Evolutionary conservation across 2,888 invertebrate species (phyloP), one percentile per base, ranked within the genome.

Genomic region (Acronicta alni): DNA sequence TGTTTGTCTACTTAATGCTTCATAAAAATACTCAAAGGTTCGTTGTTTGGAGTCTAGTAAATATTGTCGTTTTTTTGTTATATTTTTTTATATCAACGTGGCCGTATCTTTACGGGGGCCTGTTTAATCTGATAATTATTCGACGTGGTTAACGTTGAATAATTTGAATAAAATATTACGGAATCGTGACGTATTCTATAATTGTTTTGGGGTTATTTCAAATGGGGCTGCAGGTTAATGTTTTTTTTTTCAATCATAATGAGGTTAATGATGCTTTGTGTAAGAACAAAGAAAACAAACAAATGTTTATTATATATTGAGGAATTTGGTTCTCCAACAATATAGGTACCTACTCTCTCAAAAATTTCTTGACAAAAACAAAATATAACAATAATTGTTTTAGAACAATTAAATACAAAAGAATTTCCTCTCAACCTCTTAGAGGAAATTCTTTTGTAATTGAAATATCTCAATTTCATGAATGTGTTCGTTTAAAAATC

Each of bases 121-220:
- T 53, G 57, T 49, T 56, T 47, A 60, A 65, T 72, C 61, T 54
- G 72, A 74, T 72, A 65, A 59, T 39, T 42, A 54, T 20, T 45
- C 72, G 43, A 68, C 57, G 72, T 72, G 60, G 54, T 65, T 60
- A 65, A 44, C 69, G 41, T 44, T 38, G 54, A 63, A 55, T 58
- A 58, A 75, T 72, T 65, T 58, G 51, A 64, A 68, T 62, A 68
- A 68, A 72, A 72, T 60, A 48, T 66, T 66, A 66, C 44, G 16
- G 35, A 65, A 66, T 44, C 57, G 48, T 70, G 56, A 46, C 26
- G 17, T 35, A 38, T 35, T 63, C 39, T 23, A 9, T 45, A 41
- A 43, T 56, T 69, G 41, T 55, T 51, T n/a, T 32, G 10, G 23
- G 43, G 41, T 1, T 17, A 12, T 41, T 64, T 32, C 16, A n/a